Percentiles rank a stretch among this genome's conserved stretches.
Conservation (phyloP, 1,140 invertebrate species). For the Drosophila tsacasi region DNA sequence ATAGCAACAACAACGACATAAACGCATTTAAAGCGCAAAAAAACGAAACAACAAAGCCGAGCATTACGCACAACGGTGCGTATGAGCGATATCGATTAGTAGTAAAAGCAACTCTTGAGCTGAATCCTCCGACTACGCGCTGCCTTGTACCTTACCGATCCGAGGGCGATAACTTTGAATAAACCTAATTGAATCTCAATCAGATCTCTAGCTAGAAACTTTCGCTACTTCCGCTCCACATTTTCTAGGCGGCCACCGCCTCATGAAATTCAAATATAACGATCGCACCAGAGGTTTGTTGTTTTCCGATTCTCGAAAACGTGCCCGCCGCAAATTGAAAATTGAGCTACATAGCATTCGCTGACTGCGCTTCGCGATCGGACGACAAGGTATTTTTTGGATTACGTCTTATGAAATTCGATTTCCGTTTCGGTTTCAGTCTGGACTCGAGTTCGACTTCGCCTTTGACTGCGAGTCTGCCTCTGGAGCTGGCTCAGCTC, state of each 20-base stretch:
- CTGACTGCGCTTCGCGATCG: constrained; percentile 19
- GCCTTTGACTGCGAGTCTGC: not conserved
- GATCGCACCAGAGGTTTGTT: constrained; percentile 4
- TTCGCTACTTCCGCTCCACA: constrained; percentile 52
- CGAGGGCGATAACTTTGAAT: constrained; percentile 23
- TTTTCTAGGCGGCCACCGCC: constrained; percentile 4
- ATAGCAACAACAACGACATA: constrained; percentile 25
- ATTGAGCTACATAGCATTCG: constrained; percentile 21
- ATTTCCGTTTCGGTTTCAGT: constrained; percentile 11
- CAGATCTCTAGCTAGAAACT: constrained; percentile 5
- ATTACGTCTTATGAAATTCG: constrained; percentile 39
- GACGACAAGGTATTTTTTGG: constrained; percentile 30
- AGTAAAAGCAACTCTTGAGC: constrained; percentile 14
- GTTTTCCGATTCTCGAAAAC: constrained; percentile 12
- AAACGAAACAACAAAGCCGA: constrained; percentile 29
- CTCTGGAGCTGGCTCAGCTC: constrained; percentile 21
- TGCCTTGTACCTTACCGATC: constrained; percentile 56
- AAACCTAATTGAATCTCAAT: constrained; percentile 37
- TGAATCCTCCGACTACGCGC: constrained; percentile 1
- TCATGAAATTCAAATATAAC: constrained; percentile 40
- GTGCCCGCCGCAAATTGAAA: constrained; percentile 28
- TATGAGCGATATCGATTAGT: constrained; percentile 73
- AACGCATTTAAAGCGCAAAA: constrained; percentile 21
- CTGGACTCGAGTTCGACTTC: constrained; percentile 9
- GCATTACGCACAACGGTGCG: constrained; percentile 66